A percentile compares a stretch with the other conserved stretches of the same genome.
These are phyloP conservation scores for Chrysochloris asiatica DNA, from an alignment of 2,113 vertebrate genomes.

Conservation along the genomic window DNA sequence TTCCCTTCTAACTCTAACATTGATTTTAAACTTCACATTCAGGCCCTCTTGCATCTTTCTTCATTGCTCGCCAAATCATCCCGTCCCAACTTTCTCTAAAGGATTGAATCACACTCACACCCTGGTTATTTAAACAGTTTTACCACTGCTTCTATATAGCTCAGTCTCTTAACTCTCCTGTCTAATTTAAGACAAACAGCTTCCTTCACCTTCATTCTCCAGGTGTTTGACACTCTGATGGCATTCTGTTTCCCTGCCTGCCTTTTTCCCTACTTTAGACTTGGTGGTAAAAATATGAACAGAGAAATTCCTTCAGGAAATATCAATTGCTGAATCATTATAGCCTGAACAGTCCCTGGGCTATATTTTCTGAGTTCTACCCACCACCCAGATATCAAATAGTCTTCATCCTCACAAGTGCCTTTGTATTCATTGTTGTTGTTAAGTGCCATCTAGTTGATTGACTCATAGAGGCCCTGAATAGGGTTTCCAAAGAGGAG, in stretches of 20 bases:
- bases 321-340: not conserved
- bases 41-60: not conserved
- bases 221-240: not conserved
- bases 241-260: not conserved
- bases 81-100: conserved; percentile 37
- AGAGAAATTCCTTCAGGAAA: not conserved
- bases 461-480: no score
- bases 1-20: conserved; percentile 50
- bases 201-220: not conserved
- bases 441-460: no score
- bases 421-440: not conserved
- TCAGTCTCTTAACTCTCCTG: not conserved
- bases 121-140: conserved; percentile 41
- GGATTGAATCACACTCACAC: conserved; percentile 43
- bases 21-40: conserved; percentile 38
- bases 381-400: not conserved
- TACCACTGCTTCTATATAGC: not conserved
- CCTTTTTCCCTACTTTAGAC: not conserved
- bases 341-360: not conserved
- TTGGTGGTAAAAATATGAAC: conserved; percentile 33
- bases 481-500: no score
- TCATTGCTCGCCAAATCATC: conserved; percentile 43
- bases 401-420: not conserved
- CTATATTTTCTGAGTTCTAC: conserved; percentile 14
- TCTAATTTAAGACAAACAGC: not conserved